A percentile compares a stretch with the other conserved stretches of the same genome.
Evolutionary conservation across 2,888 invertebrate species (phyloP).

Genomic region (Lasioglossum vierecki): DNA sequence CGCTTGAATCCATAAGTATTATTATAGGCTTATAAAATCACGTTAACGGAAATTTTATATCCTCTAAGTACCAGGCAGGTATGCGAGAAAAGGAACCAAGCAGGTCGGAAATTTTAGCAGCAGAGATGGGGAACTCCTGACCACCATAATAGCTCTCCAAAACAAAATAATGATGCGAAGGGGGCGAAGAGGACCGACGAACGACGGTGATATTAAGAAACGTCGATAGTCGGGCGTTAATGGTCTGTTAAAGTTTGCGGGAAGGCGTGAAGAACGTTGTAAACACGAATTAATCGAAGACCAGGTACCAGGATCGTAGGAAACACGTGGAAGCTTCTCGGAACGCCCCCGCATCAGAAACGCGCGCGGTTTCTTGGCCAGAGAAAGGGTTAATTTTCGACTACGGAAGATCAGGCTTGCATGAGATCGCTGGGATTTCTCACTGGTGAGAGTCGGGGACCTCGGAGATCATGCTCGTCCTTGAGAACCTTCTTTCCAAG

Average conservation of each 20-base stretch:
- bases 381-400: constrained; percentile 76
- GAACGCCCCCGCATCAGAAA: neutral
- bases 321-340: constrained; percentile 53
- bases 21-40: constrained; percentile 64
- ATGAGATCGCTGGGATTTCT: constrained; percentile 46
- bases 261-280: constrained; percentile 81
- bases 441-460: constrained; percentile 3
- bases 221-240: constrained; percentile 70
- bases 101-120: constrained; percentile 15
- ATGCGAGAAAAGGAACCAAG: constrained; percentile 55
- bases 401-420: constrained; percentile 66
- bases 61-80: constrained; percentile 74
- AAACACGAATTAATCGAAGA: constrained; percentile 82
- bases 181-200: constrained; percentile 17
- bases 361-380: constrained; percentile 34
- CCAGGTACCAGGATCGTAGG: constrained; percentile 72
- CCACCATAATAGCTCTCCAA: neutral
- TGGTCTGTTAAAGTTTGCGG: constrained; percentile 71
- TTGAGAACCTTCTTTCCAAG: neutral
- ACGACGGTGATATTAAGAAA: constrained; percentile 36
- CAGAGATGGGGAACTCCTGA: neutral
- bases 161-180: constrained; percentile 16
- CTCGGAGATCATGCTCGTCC: neutral
- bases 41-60: constrained; percentile 80
- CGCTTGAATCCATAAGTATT: neutral